A percentile compares a stretch with the other conserved stretches of the same genome.
phyloP scores from a whole-genome alignment of 2,113 vertebrate species.

The Petaurus breviceps region DNA sequence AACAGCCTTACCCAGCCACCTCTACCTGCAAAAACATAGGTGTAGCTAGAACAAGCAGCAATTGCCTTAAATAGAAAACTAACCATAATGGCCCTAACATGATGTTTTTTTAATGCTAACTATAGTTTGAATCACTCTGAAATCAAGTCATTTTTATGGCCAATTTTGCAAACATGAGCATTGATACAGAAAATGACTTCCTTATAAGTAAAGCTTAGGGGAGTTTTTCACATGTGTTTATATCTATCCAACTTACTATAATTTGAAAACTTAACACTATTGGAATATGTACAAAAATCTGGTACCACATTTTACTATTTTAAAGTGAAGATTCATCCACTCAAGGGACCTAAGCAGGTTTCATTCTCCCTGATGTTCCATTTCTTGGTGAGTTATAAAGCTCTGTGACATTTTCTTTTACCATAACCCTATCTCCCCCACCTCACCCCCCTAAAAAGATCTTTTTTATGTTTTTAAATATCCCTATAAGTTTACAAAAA shows the following conservation, averaged over 20 bases:
- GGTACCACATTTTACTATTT: slow-evolving; percentile 12
- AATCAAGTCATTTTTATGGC: neutral
- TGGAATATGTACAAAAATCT: neutral
- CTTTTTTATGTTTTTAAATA: slow-evolving; percentile 27
- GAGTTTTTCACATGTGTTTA: neutral
- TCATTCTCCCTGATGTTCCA: slow-evolving; percentile 7
- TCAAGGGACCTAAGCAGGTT: neutral
- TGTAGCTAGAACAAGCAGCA: neutral
- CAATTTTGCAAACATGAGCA: slow-evolving; percentile 2
- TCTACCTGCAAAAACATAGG: neutral
- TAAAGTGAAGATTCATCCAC: neutral
- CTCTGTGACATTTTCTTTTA: neutral
- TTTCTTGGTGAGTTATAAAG: slow-evolving; percentile 33
- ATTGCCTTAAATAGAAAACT: neutral
- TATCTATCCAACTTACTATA: neutral
- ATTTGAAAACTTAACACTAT: neutral
- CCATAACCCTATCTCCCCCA: neutral
- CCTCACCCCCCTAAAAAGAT: neutral
- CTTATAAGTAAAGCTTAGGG: neutral
- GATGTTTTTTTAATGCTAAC: neutral
- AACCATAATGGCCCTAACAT: neutral
- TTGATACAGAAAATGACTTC: neutral
- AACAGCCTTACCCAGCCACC: neutral
- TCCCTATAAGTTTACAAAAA: slow-evolving; percentile 52
- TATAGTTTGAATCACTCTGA: neutral